These are phyloP conservation scores for Campylomormyrus numenius DNA, from an alignment of 2,113 vertebrate genomes.

Conservation along the genomic window DNA sequence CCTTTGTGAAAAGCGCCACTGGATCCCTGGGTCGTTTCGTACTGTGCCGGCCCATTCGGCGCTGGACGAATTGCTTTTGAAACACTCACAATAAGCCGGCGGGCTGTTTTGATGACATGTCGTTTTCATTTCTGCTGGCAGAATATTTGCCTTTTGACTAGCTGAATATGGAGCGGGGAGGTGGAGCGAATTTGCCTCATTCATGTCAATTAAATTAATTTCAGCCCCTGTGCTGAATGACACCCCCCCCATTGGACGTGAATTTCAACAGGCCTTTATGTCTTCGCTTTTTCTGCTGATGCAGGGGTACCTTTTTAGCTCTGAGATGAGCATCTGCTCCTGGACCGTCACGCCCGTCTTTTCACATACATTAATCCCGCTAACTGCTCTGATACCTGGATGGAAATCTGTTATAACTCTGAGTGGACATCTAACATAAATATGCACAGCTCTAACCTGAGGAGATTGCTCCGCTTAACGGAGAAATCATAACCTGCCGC, in stretches of 20 bases:
- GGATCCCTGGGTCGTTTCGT: not conserved
- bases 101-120: conserved; percentile 16
- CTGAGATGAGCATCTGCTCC: not conserved
- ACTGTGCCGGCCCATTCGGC: not conserved
- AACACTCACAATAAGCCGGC: conserved; percentile 19
- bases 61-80: conserved; percentile 2
- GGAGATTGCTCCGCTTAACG: not conserved
- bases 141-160: conserved; percentile 5
- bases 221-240: not conserved
- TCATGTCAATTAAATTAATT: not conserved
- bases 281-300: not conserved
- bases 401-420: not conserved
- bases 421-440: not conserved
- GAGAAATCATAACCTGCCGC: not conserved
- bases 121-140: conserved; percentile 13
- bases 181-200: not conserved
- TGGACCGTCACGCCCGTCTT: not conserved
- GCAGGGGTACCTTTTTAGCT: not conserved
- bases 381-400: not conserved
- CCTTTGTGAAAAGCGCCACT: conserved; percentile 8
- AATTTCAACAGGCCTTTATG: not conserved
- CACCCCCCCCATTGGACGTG: not conserved
- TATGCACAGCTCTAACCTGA: not conserved
- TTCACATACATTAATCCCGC: not conserved
- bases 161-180: not conserved